Percentiles rank a stretch among this genome's conserved stretches.
Conservation (phyloP, 2,888 invertebrate species). For the Chymomyza amoena region DNA sequence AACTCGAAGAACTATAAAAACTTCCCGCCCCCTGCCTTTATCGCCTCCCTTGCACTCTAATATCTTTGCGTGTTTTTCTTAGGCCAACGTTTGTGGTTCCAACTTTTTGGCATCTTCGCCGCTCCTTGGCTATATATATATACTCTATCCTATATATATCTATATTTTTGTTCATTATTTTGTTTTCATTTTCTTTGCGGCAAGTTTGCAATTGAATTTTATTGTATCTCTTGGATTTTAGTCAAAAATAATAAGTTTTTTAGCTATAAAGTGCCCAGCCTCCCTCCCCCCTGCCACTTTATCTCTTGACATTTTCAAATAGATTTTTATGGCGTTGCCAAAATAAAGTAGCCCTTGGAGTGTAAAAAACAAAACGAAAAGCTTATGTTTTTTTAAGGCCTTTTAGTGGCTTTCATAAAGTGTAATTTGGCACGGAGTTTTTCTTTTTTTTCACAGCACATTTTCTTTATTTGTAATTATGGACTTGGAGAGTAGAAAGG, state of each 20-base stretch:
- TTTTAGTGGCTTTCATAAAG: conserved; percentile 3
- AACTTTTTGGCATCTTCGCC: conserved; percentile 4
- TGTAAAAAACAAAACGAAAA: neutral
- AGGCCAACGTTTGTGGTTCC: conserved; percentile 31
- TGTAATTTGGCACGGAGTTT: neutral
- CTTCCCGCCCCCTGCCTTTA: neutral
- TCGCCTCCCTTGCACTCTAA: conserved; percentile 35
- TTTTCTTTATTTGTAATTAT: neutral
- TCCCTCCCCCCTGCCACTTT: neutral
- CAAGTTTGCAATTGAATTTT: conserved; percentile 71
- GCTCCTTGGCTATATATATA: neutral
- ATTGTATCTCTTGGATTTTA: conserved; percentile 57
- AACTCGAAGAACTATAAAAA: neutral
- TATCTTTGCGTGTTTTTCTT: neutral
- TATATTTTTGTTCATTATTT: conserved; percentile 58
- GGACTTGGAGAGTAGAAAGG: neutral
- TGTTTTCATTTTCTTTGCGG: conserved; percentile 56
- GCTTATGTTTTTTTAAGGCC: neutral
- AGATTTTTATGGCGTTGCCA: conserved; percentile 26
- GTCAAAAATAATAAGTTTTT: conserved; percentile 42
- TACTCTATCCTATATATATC: conserved; percentile 38
- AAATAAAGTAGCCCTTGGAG: conserved; percentile 14
- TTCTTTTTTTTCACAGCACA: neutral
- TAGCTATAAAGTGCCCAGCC: neutral
- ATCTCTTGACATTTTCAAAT: conserved; percentile 15